Percentiles rank a stretch among this genome's conserved stretches.
Evolutionary conservation across 1,140 invertebrate genomes (phyloP).

Genomic region (Anagrus nilaparvatae): DNA sequence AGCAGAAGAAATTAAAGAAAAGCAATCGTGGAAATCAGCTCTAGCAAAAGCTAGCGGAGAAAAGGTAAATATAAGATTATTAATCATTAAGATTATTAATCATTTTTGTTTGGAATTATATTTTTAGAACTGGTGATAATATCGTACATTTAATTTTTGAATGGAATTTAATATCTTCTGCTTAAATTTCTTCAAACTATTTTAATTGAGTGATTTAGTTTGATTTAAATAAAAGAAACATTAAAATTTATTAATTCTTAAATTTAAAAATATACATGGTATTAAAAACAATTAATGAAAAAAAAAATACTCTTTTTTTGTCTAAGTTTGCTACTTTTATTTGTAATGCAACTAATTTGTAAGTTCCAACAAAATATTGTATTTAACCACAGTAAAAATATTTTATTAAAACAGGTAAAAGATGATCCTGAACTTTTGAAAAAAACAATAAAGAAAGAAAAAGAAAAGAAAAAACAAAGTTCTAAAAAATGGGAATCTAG

Average conservation of each 20-base stretch:
- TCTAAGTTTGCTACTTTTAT: not conserved
- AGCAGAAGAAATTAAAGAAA: slow-evolving; percentile 56
- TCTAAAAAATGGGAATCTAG: slow-evolving; percentile 69
- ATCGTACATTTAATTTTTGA: too few species aligned
- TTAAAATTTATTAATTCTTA: too few species aligned
- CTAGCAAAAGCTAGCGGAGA: slow-evolving; percentile 65
- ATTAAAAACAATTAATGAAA: too few species aligned
- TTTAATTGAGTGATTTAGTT: too few species aligned
- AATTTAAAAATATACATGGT: too few species aligned
- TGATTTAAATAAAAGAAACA: too few species aligned
- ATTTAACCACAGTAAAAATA: too few species aligned
- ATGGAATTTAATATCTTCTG: too few species aligned
- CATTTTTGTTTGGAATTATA: too few species aligned
- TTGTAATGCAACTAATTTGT: not conserved
- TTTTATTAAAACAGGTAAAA: slow-evolving; percentile 50
- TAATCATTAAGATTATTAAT: slow-evolving; percentile 41
- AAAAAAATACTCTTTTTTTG: slow-evolving; percentile 1
- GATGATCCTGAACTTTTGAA: slow-evolving; percentile 72
- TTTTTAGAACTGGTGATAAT: too few species aligned
- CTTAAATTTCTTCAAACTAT: too few species aligned
- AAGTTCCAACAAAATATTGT: not conserved
- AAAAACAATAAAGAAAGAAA: slow-evolving; percentile 64
- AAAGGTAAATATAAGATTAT: slow-evolving; percentile 66
- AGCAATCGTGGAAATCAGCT: slow-evolving; percentile 62
- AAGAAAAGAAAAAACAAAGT: slow-evolving; percentile 56